phyloP scores from a whole-genome alignment of 2,797 vertebrate species.

The Eulemur coronatus region DNA sequence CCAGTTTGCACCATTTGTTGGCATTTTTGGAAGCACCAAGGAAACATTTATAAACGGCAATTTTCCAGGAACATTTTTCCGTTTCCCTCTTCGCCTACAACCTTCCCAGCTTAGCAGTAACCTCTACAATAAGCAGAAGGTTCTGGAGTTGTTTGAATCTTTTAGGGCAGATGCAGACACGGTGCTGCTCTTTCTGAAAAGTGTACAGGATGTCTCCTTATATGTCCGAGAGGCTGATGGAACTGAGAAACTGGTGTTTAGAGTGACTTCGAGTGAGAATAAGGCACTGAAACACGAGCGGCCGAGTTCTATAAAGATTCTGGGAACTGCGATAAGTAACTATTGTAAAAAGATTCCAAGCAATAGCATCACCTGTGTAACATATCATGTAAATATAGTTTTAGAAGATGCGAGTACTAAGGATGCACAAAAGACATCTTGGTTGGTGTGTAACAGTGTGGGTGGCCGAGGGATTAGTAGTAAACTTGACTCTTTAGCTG shows the following conservation, averaged over 20 bases:
- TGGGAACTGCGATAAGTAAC: constrained; percentile 91
- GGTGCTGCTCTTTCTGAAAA: constrained; percentile 96
- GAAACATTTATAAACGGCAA: constrained; percentile 91
- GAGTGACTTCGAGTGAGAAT: constrained; percentile 92
- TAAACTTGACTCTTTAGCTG: constrained; percentile 94
- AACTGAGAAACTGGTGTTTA: constrained; percentile 93
- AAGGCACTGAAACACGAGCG: constrained; percentile 90
- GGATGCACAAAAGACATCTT: constrained; percentile 91
- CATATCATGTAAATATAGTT: constrained; percentile 93
- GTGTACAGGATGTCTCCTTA: constrained; percentile 94
- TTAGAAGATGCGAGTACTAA: constrained; percentile 91
- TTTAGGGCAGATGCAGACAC: constrained; percentile 98
- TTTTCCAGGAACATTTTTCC: constrained; percentile 97
- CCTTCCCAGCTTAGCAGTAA: constrained; percentile 96
- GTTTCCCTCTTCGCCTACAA: constrained; percentile 95
- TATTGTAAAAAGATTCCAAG: constrained; percentile 93
- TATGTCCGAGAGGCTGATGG: constrained; percentile 93
- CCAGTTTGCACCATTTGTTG: constrained; percentile 95
- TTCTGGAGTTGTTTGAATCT: constrained; percentile 97
- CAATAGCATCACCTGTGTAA: constrained; percentile 91
- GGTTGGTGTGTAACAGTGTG: constrained; percentile 97
- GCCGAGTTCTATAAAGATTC: constrained; percentile 91
- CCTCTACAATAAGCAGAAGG: constrained; percentile 96
- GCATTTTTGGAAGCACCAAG: constrained; percentile 94
- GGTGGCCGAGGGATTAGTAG: constrained; percentile 94